A percentile compares a stretch with the other conserved stretches of the same genome.
phyloP scores from a whole-genome alignment of 2,888 invertebrate species.

The Metellina segmentata region DNA sequence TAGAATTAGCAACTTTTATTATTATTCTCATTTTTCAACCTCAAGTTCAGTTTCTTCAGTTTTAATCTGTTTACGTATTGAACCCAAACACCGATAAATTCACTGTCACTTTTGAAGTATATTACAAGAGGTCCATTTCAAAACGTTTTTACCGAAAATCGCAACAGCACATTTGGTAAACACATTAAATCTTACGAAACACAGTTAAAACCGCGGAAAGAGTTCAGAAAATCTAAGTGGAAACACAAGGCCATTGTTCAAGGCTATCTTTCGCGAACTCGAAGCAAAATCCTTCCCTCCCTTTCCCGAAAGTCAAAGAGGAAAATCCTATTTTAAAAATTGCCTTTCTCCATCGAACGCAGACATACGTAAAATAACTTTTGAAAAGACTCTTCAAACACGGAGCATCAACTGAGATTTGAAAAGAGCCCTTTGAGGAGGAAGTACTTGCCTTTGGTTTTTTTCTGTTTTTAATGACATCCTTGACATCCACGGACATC shows the following conservation, averaged over 20 bases:
- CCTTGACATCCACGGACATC: conserved; percentile 38
- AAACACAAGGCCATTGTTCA: background rate
- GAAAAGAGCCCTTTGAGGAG: conserved; percentile 17
- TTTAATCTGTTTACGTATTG: too few relatives aligned
- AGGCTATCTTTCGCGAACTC: background rate
- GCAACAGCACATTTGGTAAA: background rate
- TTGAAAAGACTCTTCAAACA: conserved; percentile 31
- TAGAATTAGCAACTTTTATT: too few relatives aligned
- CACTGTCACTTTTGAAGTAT: background rate
- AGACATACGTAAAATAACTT: conserved; percentile 6
- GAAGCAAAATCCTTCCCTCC: background rate
- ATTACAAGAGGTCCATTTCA: background rate
- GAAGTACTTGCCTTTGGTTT: background rate
- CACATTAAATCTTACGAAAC: background rate
- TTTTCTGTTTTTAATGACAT: conserved; percentile 60
- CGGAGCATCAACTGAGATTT: conserved; percentile 4
- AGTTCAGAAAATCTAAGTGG: background rate
- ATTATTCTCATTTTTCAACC: too few relatives aligned
- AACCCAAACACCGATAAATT: background rate
- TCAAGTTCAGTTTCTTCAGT: too few relatives aligned
- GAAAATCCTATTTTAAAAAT: conserved; percentile 11
- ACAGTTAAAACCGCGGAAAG: background rate
- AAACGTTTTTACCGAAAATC: background rate
- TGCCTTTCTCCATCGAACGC: background rate
- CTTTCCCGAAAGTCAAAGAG: background rate